Percentiles rank a stretch among this genome's conserved stretches.
Evolutionary conservation across 1,140 invertebrate species (phyloP).

Genomic region (Aporrectodea caliginosa): DNA sequence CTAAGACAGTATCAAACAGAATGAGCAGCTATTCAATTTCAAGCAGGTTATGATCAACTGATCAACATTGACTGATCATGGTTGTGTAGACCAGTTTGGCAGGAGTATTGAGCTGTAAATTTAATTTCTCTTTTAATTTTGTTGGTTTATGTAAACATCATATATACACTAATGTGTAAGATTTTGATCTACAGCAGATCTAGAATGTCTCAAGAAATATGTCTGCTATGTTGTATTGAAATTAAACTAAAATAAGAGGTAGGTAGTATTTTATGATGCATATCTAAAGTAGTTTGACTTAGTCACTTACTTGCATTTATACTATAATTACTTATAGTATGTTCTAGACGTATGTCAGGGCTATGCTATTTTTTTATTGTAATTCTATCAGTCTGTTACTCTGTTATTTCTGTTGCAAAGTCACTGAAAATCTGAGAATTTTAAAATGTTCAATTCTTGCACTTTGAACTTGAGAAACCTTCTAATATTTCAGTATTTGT

Average conservation of each 20-base stretch:
- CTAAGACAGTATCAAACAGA: background rate
- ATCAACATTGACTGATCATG: background rate
- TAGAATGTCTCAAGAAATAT: too few species aligned
- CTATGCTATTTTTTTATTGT: background rate
- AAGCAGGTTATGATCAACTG: background rate
- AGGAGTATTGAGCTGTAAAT: background rate
- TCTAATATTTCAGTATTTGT: background rate
- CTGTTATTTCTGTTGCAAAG: background rate
- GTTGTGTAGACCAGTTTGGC: background rate
- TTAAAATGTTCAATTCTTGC: background rate
- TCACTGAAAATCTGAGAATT: background rate
- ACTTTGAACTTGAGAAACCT: background rate
- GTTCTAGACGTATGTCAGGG: background rate
- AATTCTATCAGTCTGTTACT: too few species aligned
- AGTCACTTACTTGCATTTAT: too few species aligned
- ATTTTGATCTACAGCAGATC: too few species aligned
- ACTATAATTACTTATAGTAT: too few species aligned
- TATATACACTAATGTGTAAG: background rate
- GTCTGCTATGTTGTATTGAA: too few species aligned
- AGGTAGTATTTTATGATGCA: too few species aligned
- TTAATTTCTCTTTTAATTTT: background rate
- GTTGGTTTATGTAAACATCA: background rate
- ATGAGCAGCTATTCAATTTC: background rate
- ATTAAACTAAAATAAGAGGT: too few species aligned
- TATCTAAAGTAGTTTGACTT: too few species aligned